Conservation (phyloP, 2,797 vertebrate genomes). For the Echeneis naucrates region DNA sequence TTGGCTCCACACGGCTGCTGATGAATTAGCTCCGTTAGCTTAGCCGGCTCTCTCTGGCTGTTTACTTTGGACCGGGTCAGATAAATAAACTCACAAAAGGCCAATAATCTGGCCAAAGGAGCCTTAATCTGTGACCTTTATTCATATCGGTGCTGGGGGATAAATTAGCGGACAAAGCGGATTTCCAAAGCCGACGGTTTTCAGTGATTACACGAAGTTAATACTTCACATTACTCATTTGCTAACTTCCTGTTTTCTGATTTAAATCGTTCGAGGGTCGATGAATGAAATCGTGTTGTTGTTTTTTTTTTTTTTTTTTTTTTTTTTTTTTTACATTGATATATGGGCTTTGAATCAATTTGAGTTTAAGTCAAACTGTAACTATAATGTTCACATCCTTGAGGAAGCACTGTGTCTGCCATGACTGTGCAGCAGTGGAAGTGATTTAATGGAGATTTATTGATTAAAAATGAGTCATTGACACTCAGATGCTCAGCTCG, state of each 20-base stretch:
- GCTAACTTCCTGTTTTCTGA: no score
- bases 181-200: not conserved
- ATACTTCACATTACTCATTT: not conserved
- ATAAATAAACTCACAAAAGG: no score
- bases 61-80: no score
- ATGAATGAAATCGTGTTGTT: no score
- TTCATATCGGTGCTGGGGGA: not conserved
- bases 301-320: no score
- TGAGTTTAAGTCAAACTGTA: not conserved
- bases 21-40: conserved; percentile 21
- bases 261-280: no score
- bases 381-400: not conserved
- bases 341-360: not conserved
- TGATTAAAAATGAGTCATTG: not conserved
- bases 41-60: no score
- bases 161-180: not conserved
- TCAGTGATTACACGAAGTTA: not conserved
- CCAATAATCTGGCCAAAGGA: no score
- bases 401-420: not conserved
- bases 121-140: not conserved
- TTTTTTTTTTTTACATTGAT: fast-evolving
- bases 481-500: not conserved
- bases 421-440: not conserved
- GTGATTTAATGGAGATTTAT: not conserved
- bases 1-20: conserved; percentile 11